A percentile compares a stretch with the other conserved stretches of the same genome.
phyloP scores from a whole-genome alignment of 1,140 invertebrate genomes.

The Panagrolaimus sp. region DNA sequence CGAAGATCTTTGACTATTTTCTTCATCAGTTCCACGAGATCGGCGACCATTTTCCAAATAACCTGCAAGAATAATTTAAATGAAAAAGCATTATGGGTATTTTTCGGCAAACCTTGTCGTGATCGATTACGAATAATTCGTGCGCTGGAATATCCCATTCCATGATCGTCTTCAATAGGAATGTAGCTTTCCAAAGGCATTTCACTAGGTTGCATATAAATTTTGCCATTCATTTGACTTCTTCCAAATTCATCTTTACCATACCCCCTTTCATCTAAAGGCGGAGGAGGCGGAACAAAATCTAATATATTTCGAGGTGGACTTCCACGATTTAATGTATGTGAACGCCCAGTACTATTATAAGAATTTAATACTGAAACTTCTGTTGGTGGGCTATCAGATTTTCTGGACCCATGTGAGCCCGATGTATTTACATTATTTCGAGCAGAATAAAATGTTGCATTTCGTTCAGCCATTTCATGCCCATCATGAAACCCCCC shows the following conservation, averaged over 20 bases:
- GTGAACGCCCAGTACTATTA: not conserved
- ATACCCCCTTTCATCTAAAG: constrained; percentile 2
- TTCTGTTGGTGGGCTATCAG: constrained; percentile 8
- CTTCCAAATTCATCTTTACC: not conserved
- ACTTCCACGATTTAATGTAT: constrained; percentile 8
- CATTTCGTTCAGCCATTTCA: constrained; percentile 6
- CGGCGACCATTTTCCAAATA: not conserved
- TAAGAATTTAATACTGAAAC: constrained; percentile 7
- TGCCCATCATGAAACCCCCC: not conserved
- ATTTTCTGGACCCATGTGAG: not conserved
- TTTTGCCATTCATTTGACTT: not conserved
- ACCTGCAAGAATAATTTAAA: not conserved
- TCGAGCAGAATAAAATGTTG: not conserved
- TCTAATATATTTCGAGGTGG: not conserved
- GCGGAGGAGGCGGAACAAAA: constrained; percentile 5
- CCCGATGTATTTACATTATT: not conserved
- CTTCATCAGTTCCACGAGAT: constrained; percentile 12
- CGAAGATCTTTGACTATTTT: constrained; percentile 5
- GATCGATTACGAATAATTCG: constrained; percentile 2
- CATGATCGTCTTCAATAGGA: not conserved
- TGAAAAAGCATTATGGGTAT: not conserved
- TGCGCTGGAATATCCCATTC: not conserved
- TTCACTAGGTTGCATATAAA: constrained; percentile 8
- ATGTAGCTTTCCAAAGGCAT: not conserved
- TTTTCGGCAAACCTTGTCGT: not conserved